Evolutionary conservation across 1,140 invertebrate species (phyloP), one percentile per base, ranked within the genome.

Genomic region (Dendrolimus kikuchii): DNA sequence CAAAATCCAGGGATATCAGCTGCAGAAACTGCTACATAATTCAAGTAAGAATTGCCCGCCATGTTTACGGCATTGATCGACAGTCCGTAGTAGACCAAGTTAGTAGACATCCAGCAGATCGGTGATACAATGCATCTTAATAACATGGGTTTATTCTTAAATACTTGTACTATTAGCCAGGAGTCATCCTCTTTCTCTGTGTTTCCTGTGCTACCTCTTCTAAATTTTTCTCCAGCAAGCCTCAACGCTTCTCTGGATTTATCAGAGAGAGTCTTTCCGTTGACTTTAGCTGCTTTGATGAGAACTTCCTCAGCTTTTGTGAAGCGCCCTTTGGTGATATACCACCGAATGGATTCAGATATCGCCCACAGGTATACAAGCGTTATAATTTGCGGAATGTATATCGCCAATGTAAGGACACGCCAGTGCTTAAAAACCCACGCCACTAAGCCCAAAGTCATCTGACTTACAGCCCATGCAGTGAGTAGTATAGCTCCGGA

Each of bases 281-380:
- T 96, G 4, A 92, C 87, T 57, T 80, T 87, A 0, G 92, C 91
- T 6, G 90, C 91, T 60, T 88, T 89, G 5, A 86, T 77, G 5
- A 93, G 76, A n/a, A 92, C 83, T 8, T 73, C 70, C 50, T 88
- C 88, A 5, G 92, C 91, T 59, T 92, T 89, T 2, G 91, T 86
- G 42, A 90, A 90, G 59, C 90, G 90, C 5, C 91, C 90, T 56
- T 93, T 91, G 3, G 92, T 91, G 39, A 95, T 71, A 5, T 95
- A 81, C 95, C 95, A 96, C 59, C 94, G 87, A n/a, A 92, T 84
- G 37, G 91, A 92, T 75, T 92, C 92, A 1, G 90, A 88, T 4
- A 92, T 57, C 43, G 92, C 67, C 81, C 90, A 90, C 40, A 89
- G 89, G 67, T 92, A 91, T 4, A 86, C 66, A 5, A 94, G 70